A percentile compares a stretch with the other conserved stretches of the same genome.
phyloP scores from a whole-genome alignment of 2,797 vertebrate genomes.

The Delichon dasypus region DNA sequence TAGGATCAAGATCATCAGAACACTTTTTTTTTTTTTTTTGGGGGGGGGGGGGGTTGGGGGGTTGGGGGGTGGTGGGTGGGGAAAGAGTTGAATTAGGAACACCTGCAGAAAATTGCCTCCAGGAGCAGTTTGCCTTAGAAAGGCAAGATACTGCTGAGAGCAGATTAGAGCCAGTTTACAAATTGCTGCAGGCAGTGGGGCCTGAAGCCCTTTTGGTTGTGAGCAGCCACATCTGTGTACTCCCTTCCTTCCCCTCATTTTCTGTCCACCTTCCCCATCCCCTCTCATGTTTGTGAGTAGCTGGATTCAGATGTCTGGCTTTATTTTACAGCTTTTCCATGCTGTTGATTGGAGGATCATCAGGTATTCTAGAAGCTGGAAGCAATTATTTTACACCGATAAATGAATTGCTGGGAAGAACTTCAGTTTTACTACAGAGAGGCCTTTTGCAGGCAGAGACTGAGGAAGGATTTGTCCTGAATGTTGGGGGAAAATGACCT shows the following conservation, averaged over 20 bases:
- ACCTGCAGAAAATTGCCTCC: constrained; percentile 31
- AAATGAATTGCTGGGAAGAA: background rate
- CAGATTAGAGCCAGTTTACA: background rate
- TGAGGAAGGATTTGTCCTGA: background rate
- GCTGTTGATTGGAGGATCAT: background rate
- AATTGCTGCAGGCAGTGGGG: background rate
- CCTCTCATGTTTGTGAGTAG: background rate
- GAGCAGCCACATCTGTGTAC: background rate
- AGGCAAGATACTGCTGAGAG: background rate
- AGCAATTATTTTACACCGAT: background rate
- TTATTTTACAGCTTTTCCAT: background rate
- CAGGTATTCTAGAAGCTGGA: background rate
- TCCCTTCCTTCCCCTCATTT: background rate
- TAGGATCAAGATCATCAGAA: background rate
- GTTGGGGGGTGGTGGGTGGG: no score
- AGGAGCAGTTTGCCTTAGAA: constrained; percentile 2
- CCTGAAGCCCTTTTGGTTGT: background rate
- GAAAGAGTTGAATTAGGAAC: background rate
- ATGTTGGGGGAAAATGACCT: background rate
- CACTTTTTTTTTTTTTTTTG: background rate
- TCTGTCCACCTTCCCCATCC: background rate
- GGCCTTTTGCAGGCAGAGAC: background rate
- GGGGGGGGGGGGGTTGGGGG: no score
- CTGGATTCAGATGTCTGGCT: background rate
- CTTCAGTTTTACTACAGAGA: background rate